Evolutionary conservation across 2,888 invertebrate genomes (phyloP).

Genomic region (Smittia aterrima): DNA sequence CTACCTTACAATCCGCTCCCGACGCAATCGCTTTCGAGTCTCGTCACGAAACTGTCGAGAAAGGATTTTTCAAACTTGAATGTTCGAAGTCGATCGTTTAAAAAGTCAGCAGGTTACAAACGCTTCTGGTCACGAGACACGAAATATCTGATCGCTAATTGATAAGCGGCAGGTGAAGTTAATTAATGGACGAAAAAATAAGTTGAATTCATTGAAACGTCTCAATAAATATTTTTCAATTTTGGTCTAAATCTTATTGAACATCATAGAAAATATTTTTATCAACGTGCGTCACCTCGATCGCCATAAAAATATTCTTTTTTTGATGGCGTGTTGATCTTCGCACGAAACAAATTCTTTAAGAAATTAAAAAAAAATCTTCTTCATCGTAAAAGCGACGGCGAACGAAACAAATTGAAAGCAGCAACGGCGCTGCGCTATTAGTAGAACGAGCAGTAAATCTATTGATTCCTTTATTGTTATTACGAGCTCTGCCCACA

Average conservation of each 20-base stretch:
- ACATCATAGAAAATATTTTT: neutral
- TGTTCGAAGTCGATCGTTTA: no score
- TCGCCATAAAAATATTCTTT: neutral
- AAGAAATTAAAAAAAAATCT: neutral
- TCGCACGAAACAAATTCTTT: neutral
- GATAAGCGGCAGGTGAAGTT: no score
- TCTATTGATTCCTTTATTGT: constrained; percentile 3
- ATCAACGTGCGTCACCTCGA: neutral
- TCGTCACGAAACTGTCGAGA: neutral
- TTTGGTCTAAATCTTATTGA: no score
- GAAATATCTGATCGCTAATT: no score
- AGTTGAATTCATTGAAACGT: no score
- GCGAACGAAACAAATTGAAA: neutral
- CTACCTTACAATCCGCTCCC: constrained; percentile 26
- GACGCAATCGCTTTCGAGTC: constrained; percentile 2
- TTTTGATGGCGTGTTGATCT: neutral
- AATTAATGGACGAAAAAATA: no score
- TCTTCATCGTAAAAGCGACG: neutral
- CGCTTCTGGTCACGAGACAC: no score
- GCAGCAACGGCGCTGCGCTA: neutral
- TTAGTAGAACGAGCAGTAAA: constrained; percentile 12
- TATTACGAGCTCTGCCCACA: constrained; percentile 37
- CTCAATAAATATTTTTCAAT: no score
- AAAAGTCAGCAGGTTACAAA: no score
- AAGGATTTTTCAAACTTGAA: neutral